Conservation (phyloP, 2,113 vertebrate species). For the Trematomus loennbergii region DNA sequence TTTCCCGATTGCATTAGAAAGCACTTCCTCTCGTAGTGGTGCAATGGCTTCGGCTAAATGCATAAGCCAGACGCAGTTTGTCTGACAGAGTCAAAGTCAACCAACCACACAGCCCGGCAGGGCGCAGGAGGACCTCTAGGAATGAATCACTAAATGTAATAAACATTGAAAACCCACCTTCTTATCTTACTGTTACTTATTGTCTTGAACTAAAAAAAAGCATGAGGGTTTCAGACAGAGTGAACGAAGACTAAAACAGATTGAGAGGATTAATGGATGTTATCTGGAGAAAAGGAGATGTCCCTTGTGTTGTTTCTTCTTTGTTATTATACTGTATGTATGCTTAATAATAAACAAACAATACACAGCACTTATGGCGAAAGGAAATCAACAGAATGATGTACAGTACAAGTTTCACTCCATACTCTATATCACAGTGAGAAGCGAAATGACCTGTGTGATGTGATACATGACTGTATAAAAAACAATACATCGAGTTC, state of each 20-base stretch:
- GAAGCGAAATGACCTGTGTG: conserved; percentile 6
- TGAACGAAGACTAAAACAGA: background rate
- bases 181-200: conserved; percentile 26
- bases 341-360: background rate
- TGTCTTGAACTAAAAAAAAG: background rate
- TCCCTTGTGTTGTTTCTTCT: background rate
- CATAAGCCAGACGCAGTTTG: conserved; percentile 52
- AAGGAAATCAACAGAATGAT: background rate
- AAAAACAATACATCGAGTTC: conserved; percentile 35
- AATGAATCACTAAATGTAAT: conserved; percentile 57
- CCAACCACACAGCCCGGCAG: conserved; percentile 53
- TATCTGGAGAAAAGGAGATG: background rate
- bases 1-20: conserved; percentile 66
- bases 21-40: conserved; percentile 59
- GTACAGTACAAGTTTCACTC: background rate
- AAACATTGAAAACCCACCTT: conserved; percentile 39
- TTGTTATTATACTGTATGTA: background rate
- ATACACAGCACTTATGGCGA: background rate
- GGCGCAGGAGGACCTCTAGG: conserved; percentile 36
- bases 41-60: conserved; percentile 39
- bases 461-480: conserved; percentile 12
- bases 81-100: conserved; percentile 59
- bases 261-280: background rate
- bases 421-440: background rate
- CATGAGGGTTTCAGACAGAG: background rate